Conservation (phyloP, 2,797 vertebrate species). For the Coendou prehensilis region DNA sequence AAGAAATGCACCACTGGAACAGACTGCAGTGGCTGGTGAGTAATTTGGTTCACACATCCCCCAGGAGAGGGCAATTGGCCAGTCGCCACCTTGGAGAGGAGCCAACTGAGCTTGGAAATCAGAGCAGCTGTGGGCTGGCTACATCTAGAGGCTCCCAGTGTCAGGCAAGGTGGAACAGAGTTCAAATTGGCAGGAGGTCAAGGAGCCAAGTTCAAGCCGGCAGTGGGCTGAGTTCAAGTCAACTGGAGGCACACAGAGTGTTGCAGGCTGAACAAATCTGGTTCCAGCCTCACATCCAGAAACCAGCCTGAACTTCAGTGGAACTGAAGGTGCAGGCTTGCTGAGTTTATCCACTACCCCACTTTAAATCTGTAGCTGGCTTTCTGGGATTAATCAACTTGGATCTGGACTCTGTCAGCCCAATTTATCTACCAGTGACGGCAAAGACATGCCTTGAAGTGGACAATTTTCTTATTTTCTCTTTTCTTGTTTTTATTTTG, state of each 20-base stretch:
- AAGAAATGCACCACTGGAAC: no score
- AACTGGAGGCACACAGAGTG: neutral
- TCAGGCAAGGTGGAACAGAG: neutral
- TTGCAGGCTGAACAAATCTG: neutral
- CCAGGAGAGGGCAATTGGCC: neutral
- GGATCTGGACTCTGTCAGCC: no score
- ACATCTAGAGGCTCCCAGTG: neutral
- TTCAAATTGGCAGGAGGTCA: neutral
- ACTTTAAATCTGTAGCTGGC: neutral
- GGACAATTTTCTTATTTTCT: neutral
- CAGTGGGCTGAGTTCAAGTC: neutral
- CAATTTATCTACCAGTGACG: neutral
- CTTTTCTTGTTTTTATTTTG: neutral
- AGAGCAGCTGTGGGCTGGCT: neutral
- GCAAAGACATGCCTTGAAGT: neutral
- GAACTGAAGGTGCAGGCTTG: neutral
- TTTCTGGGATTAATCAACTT: neutral
- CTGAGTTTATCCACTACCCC: neutral
- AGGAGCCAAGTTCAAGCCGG: neutral
- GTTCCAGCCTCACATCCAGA: neutral
- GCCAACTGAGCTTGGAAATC: neutral
- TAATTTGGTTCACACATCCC: neutral
- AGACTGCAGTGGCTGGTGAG: no score
- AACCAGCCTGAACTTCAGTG: neutral
- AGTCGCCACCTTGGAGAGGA: neutral